A percentile compares a stretch with the other conserved stretches of the same genome.
Conservation (phyloP, 2,888 invertebrate species). For the Drosophila kanekoi region DNA sequence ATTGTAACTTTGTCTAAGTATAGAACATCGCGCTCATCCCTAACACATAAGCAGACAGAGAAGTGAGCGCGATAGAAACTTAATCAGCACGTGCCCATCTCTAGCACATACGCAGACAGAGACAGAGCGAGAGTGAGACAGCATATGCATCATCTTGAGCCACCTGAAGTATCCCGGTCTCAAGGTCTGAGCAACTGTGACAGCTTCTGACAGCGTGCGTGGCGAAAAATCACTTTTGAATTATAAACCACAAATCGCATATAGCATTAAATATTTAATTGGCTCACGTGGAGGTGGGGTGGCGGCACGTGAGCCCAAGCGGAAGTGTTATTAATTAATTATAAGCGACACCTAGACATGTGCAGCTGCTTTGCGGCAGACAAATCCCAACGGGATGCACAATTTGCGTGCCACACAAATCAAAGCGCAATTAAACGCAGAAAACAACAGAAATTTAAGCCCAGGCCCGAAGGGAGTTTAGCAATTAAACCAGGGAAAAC, state of each 20-base stretch:
- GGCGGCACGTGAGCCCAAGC: conserved; percentile 4
- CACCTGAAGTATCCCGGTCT: conserved; percentile 38
- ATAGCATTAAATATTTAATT: conserved; percentile 61
- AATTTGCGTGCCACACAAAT: conserved; percentile 40
- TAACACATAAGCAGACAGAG: neutral
- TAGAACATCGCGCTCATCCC: neutral
- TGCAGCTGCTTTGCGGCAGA: conserved; percentile 12
- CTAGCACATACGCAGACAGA: conserved; percentile 2
- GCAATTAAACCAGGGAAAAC: conserved; percentile 42
- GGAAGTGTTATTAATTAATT: conserved; percentile 60
- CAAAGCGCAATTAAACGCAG: conserved; percentile 34
- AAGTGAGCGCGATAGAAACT: neutral
- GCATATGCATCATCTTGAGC: conserved; percentile 7
- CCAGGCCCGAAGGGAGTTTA: conserved; percentile 2
- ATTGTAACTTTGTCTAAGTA: too few species aligned
- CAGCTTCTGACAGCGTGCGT: conserved; percentile 29
- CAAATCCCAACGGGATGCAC: conserved; percentile 35
- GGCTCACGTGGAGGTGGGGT: conserved; percentile 17
- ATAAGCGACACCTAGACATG: conserved; percentile 23
- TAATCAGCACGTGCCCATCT: conserved; percentile 20
- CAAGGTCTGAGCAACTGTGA: conserved; percentile 34
- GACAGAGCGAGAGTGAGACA: neutral
- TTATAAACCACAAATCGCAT: conserved; percentile 49
- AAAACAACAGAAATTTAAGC: neutral
- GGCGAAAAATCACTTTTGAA: conserved; percentile 60